Evolutionary conservation across 2,113 vertebrate species (phyloP), one percentile per base, ranked within the genome.

Genomic region (Apus apus): DNA sequence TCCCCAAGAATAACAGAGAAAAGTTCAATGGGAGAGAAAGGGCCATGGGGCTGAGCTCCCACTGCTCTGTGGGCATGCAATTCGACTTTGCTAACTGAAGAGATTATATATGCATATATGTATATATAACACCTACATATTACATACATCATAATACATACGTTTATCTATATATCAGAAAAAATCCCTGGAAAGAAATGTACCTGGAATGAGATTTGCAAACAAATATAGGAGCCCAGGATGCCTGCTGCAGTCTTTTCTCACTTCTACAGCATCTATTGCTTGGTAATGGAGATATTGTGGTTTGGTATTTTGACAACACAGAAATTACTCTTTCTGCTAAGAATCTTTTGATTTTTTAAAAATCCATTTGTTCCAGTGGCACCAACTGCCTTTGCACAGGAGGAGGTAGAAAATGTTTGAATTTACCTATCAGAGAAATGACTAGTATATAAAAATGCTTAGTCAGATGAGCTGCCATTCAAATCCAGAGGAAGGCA

Each of bases 1-100:
- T 93, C 95, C 95, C 90, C 94, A 95, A 81, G 94, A 95, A 95
- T 61, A 93, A 95, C 77, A 94, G 91, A 90, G 90, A 53, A 54
- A 79, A 92, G 95, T 90, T 95, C 90, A 94, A 13, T 1, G 53
- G 73, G 76, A 92, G 91, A 81, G 48, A 77, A 89, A 43, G 70
- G 79, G 87, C 46, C 3, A 7, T 0, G 0, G 85, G 76, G 76
- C 79, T 65, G 70, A 86, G 75, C 77, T 87, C 40, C 36, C 1
- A 10, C 70, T 15, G 78, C 75, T 67, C 87, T 75, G 80, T 0
- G 1, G 84, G 84, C 77, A 93, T 5, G 3, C 36, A 38, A 2
- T 11, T 21, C 36, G 54, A 14, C 40, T 67, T 36, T 64, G 66
- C 61, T 45, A 60, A 72, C 0, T 36, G 45, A 51, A 76, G 16